Conservation (phyloP, 2,113 vertebrate genomes). For the Bubo blakistoni region DNA sequence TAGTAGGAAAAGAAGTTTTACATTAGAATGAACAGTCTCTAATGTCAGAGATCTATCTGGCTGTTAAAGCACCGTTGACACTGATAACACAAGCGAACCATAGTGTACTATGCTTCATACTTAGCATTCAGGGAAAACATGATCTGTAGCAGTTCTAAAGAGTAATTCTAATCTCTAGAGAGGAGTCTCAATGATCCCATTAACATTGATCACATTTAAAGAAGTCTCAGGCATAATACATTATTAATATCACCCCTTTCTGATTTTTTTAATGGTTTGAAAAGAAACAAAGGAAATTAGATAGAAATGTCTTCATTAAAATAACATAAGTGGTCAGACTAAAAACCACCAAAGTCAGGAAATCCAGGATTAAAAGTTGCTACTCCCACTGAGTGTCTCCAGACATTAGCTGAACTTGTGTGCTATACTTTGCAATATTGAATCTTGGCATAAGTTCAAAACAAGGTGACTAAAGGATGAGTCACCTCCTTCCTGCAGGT, state of each 20-base stretch:
- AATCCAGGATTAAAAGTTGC: slow-evolving; percentile 13
- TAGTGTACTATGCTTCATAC: background rate
- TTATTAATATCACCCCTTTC: slow-evolving; percentile 25
- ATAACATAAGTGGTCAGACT: slow-evolving; percentile 6
- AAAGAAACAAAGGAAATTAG: slow-evolving; percentile 54
- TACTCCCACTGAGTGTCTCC: background rate
- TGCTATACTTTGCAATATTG: background rate
- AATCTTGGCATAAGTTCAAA: background rate
- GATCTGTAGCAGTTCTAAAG: slow-evolving; percentile 6
- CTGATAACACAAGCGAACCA: background rate
- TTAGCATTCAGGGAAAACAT: slow-evolving; percentile 10
- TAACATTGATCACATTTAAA: slow-evolving; percentile 49
- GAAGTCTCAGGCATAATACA: slow-evolving; percentile 38
- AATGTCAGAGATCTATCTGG: background rate
- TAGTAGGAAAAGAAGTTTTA: background rate
- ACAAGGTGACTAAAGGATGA: slow-evolving; percentile 18
- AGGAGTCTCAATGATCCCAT: slow-evolving; percentile 45
- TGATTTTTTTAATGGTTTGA: slow-evolving; percentile 25
- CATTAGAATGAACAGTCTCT: background rate
- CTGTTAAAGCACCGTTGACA: background rate
- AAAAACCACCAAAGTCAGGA: slow-evolving; percentile 45
- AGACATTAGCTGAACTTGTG: background rate
- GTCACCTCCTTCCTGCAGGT: slow-evolving; percentile 17
- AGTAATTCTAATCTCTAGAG: slow-evolving; percentile 10
- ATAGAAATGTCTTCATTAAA: slow-evolving; percentile 56